phyloP scores from a whole-genome alignment of 2,113 vertebrate genomes.

The Triplophysa siluroides region DNA sequence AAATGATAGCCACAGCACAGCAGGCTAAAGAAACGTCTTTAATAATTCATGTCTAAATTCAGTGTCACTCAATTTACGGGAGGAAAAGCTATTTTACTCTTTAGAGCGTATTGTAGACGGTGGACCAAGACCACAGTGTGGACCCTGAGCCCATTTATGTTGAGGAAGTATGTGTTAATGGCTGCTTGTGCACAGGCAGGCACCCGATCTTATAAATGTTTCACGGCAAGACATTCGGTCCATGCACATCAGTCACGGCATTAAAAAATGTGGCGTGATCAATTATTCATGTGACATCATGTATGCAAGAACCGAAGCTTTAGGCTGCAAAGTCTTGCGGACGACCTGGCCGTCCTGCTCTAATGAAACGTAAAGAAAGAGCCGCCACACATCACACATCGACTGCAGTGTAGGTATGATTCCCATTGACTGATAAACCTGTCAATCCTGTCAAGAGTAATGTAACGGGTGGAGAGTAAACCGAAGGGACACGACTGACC shows the following conservation, averaged over 20 bases:
- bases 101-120: not conserved
- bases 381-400: not conserved
- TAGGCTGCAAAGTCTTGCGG: not conserved
- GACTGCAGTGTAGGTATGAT: not conserved
- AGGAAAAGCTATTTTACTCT: conserved; percentile 18
- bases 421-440: conserved; percentile 11
- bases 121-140: not conserved
- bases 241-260: conserved; percentile 10
- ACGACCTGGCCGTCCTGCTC: conserved; percentile 3
- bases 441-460: conserved; percentile 6
- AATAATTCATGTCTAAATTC: conserved; percentile 73
- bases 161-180: not conserved
- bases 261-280: conserved; percentile 43
- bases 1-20: conserved; percentile 68
- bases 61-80: conserved; percentile 63
- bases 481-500: conserved; percentile 74
- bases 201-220: conserved; percentile 47
- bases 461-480: not conserved
- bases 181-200: not conserved
- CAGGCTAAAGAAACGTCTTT: conserved; percentile 68
- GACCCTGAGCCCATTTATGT: no score
- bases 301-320: not conserved
- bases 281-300: conserved; percentile 42
- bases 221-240: conserved; percentile 26
- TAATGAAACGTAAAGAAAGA: not conserved